These are phyloP conservation scores for Dendrolimus houi DNA, from an alignment of 2,888 invertebrate species.

Conservation along the genomic window DNA sequence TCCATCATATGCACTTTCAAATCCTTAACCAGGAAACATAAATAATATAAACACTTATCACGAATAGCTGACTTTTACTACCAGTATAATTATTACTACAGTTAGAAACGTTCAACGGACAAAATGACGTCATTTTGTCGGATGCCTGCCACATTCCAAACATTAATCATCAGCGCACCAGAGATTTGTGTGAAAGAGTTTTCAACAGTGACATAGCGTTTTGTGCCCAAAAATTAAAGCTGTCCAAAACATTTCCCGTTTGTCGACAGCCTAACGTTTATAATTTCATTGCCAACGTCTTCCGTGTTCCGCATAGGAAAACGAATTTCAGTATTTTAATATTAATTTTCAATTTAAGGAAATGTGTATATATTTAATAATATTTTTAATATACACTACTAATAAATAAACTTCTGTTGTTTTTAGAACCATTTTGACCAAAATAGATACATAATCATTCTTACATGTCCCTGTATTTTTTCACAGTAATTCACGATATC, in stretches of 20 bases:
- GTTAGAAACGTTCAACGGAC: background rate
- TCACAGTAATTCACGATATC: too few species aligned
- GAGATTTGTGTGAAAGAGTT: slow-evolving; percentile 19
- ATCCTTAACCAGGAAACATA: too few species aligned
- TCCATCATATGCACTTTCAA: too few species aligned
- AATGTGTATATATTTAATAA: background rate
- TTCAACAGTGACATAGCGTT: slow-evolving; percentile 17
- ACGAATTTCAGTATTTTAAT: background rate
- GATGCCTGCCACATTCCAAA: slow-evolving; percentile 13
- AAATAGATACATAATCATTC: too few species aligned
- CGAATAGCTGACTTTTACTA: too few species aligned
- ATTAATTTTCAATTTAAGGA: background rate
- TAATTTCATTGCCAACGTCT: background rate
- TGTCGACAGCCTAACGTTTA: background rate
- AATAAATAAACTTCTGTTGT: too few species aligned
- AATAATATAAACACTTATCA: too few species aligned
- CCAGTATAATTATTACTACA: too few species aligned
- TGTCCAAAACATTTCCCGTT: slow-evolving; percentile 23
- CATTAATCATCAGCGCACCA: slow-evolving; percentile 25
- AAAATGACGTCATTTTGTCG: slow-evolving; percentile 13
- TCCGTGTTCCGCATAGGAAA: background rate
- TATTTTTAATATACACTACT: background rate
- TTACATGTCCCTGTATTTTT: too few species aligned
- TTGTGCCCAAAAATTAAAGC: slow-evolving; percentile 22
- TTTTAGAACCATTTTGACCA: too few species aligned